A percentile compares a stretch with the other conserved stretches of the same genome.
phyloP scores from a whole-genome alignment of 2,888 invertebrate genomes.

The Drosophila falleni region DNA sequence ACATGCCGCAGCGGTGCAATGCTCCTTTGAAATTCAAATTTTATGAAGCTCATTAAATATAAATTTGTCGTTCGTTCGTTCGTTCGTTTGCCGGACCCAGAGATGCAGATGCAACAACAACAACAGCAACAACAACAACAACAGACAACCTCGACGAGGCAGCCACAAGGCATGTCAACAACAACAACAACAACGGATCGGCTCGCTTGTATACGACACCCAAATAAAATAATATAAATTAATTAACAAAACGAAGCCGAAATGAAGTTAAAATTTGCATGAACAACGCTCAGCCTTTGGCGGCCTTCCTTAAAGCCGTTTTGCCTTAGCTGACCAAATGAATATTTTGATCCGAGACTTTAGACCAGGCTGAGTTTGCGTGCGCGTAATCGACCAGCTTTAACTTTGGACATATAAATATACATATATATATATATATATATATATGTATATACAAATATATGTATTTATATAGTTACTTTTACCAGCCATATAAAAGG shows the following conservation, averaged over 20 bases:
- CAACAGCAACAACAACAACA: slow-evolving; percentile 36
- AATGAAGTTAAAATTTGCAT: slow-evolving; percentile 81
- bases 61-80: slow-evolving; percentile 84
- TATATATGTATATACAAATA: slow-evolving; percentile 42
- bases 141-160: slow-evolving; percentile 23
- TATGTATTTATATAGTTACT: slow-evolving; percentile 51
- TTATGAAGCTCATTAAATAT: slow-evolving; percentile 86
- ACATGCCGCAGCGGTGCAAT: slow-evolving; percentile 78
- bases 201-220: slow-evolving; percentile 73
- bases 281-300: slow-evolving; percentile 76
- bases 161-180: slow-evolving; percentile 60
- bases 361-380: slow-evolving; percentile 59
- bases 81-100: slow-evolving; percentile 52
- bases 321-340: slow-evolving; percentile 29
- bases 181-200: slow-evolving; percentile 33
- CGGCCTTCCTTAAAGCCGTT: slow-evolving; percentile 50
- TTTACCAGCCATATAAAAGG: slow-evolving; percentile 48
- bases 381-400: slow-evolving; percentile 74
- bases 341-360: slow-evolving; percentile 18
- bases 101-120: slow-evolving; percentile 10
- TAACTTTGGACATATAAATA: slow-evolving; percentile 17
- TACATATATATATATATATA: slow-evolving; percentile 21
- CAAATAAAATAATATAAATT: slow-evolving; percentile 85
- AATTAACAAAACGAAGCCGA: slow-evolving; percentile 83
- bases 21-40: slow-evolving; percentile 85